Conservation (phyloP, 2,113 vertebrate species). For the Psettodes erumei region DNA sequence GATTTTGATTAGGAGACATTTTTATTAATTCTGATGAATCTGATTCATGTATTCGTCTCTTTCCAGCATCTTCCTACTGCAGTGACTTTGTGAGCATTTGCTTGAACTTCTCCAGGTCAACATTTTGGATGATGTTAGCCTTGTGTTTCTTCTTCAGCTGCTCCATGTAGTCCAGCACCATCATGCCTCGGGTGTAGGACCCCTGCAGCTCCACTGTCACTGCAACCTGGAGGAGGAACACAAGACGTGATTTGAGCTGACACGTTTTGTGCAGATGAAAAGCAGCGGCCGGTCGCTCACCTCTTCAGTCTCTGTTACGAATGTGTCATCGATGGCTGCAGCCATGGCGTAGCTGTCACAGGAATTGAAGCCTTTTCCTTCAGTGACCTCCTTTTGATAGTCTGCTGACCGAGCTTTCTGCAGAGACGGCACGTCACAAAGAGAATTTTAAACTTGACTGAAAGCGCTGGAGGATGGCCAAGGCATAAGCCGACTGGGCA, state of each 20-base stretch:
- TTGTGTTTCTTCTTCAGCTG: slow-evolving; percentile 78
- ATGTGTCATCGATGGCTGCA: slow-evolving; percentile 74
- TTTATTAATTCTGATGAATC: too few relatives aligned
- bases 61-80: too few relatives aligned
- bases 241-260: background rate
- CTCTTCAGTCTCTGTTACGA: slow-evolving; percentile 63
- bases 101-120: slow-evolving; percentile 77
- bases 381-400: slow-evolving; percentile 55
- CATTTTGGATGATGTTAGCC: slow-evolving; percentile 75
- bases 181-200: slow-evolving; percentile 77
- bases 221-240: slow-evolving; percentile 40
- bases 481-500: too few relatives aligned
- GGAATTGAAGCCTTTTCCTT: slow-evolving; percentile 73
- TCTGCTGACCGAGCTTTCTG: too few relatives aligned
- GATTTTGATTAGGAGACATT: too few relatives aligned
- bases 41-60: too few relatives aligned
- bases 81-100: too few relatives aligned
- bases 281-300: slow-evolving; percentile 10
- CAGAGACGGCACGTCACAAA: too few relatives aligned
- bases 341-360: slow-evolving; percentile 84
- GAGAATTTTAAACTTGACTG: too few relatives aligned
- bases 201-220: slow-evolving; percentile 79
- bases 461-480: too few relatives aligned
- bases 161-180: slow-evolving; percentile 78
- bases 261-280: background rate